Evolutionary conservation across 2,113 vertebrate species (phyloP), one percentile per base, ranked within the genome.

Genomic region (Pterocles orientalis): DNA sequence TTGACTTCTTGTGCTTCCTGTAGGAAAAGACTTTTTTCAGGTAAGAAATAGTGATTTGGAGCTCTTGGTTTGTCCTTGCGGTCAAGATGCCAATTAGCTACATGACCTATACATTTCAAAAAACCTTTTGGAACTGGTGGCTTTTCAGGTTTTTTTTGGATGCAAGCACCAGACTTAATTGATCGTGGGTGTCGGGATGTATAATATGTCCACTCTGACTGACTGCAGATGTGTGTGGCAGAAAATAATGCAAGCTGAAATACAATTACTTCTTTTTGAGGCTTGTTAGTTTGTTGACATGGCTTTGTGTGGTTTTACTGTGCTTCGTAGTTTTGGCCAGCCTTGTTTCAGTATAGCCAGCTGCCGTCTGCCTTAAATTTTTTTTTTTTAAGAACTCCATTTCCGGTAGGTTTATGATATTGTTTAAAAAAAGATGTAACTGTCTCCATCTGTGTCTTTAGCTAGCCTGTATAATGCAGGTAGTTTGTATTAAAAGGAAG

Each of bases 1-100:
- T 97, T 98, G 97, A 95, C 95, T 97, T 96, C 97, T 97, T 95
- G 96, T 97, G 90, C 97, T 98, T 97, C 88, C 97, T 98, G 97
- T 95, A 97, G 97, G 96, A 97, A 97, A 53, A 96, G 92, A 81
- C 92, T 90, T 95, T 97, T 96, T 96, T 94, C 94, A 97, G 97
- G 98, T 99, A 98, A 98, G 98, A 97, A 95, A 77, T 92, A 92
- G 91, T 97, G 69, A 91, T 94, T 95, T 95, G 56, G 56, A 79
- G 86, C 86, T 95, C 73, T 87, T 43, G 50, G 51, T 96, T 71
- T 86, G 68, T 69, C 45, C 17, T 82, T 86, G 39, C 31, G 90
- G 31, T 81, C 26, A 18, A 36, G 48, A 51, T 73, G 26, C 33
- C 9, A 13, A 1, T 70, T 39, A 33, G 31, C 20, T 54, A 2